Conservation (phyloP, 2,888 invertebrate species). For the Netelia virgata region DNA sequence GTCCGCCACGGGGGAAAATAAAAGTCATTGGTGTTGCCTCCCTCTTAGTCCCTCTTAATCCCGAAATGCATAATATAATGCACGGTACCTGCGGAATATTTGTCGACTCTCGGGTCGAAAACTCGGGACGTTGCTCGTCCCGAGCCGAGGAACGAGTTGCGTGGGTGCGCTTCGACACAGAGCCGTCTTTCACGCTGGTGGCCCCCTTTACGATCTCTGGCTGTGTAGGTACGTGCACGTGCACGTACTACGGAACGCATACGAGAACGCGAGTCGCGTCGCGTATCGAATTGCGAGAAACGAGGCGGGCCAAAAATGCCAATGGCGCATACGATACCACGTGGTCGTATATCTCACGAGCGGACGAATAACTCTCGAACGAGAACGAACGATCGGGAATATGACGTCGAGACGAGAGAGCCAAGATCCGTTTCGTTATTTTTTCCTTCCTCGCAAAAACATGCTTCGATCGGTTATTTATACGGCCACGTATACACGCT, state of each 20-base stretch:
- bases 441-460: slow-evolving; percentile 2
- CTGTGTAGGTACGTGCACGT: background rate
- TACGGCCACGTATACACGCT: slow-evolving; percentile 1
- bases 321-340: slow-evolving; percentile 57
- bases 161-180: slow-evolving; percentile 50
- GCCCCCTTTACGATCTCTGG: too few relatives aligned
- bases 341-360: slow-evolving; percentile 43
- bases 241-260: background rate
- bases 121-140: slow-evolving; percentile 41
- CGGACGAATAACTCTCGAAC: slow-evolving; percentile 12
- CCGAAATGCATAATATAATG: too few relatives aligned
- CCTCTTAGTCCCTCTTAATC: too few relatives aligned
- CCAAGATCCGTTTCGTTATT: slow-evolving; percentile 29
- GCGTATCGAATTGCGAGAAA: slow-evolving; percentile 67
- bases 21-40: background rate
- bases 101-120: slow-evolving; percentile 24
- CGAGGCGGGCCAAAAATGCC: slow-evolving; percentile 68
- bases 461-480: slow-evolving; percentile 13
- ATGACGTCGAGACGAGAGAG: slow-evolving; percentile 7
- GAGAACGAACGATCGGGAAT: slow-evolving; percentile 8
- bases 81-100: slow-evolving; percentile 29
- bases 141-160: slow-evolving; percentile 62
- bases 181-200: too few relatives aligned
- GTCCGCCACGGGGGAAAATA: too few relatives aligned
- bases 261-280: slow-evolving; percentile 11